Percentiles rank a stretch among this genome's conserved stretches.
Conservation (phyloP, 2,113 vertebrate genomes). For the Gymnarchus niloticus region DNA sequence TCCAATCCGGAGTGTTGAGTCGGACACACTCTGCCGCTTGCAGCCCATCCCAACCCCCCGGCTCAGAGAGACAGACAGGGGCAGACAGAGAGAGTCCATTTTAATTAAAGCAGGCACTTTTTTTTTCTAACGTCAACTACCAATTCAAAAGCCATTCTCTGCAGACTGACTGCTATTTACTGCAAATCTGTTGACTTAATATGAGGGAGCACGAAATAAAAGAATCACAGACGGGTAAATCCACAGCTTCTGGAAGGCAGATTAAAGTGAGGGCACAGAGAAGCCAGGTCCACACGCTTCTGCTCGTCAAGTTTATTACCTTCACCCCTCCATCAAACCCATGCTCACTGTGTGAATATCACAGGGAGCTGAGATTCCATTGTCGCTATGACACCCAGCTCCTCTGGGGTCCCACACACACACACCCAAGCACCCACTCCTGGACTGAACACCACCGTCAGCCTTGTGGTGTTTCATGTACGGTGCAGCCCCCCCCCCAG, state of each 20-base stretch:
- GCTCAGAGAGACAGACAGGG: background rate
- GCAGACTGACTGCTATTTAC: constrained; percentile 41
- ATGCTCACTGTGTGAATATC: background rate
- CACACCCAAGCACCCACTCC: no score
- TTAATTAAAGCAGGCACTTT: constrained; percentile 34
- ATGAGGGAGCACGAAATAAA: constrained; percentile 45
- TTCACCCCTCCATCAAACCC: background rate
- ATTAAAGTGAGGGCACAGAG: constrained; percentile 43
- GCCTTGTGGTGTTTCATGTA: no score
- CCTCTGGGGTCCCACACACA: no score
- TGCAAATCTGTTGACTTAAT: constrained; percentile 39
- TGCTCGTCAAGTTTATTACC: constrained; percentile 37
- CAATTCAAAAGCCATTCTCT: constrained; percentile 30
- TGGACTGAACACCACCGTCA: background rate
- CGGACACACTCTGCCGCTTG: background rate
- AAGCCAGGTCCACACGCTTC: constrained; percentile 27
- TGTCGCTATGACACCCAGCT: background rate
- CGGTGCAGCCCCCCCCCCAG: no score
- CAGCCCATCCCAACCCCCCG: background rate
- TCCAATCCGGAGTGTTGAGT: background rate
- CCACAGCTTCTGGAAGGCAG: constrained; percentile 32
- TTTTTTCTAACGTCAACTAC: constrained; percentile 27
- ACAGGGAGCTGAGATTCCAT: background rate
- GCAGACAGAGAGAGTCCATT: constrained; percentile 5
- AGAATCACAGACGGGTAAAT: constrained; percentile 42